Conservation (phyloP, 2,797 vertebrate genomes). For the Pangasius djambal region DNA sequence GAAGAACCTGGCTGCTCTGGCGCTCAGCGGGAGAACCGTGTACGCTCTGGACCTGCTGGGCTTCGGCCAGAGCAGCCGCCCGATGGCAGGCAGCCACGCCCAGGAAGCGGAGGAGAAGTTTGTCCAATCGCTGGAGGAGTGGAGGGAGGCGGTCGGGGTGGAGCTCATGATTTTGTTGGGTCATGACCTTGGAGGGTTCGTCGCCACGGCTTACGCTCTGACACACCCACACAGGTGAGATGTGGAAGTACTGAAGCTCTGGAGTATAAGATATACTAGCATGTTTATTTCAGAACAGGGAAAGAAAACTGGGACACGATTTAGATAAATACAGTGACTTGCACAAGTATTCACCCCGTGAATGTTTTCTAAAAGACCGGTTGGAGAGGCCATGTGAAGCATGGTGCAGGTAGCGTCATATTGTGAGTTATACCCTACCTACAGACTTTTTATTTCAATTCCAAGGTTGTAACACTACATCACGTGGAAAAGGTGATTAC, state of each 20-base stretch:
- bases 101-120: conserved; percentile 86
- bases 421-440: neutral
- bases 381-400: neutral
- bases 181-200: conserved; percentile 91
- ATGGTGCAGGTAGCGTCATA: neutral
- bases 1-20: conserved; percentile 88
- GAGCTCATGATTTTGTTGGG: conserved; percentile 89
- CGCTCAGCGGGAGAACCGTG: conserved; percentile 75
- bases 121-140: conserved; percentile 88
- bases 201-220: conserved; percentile 87
- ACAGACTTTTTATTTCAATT: neutral
- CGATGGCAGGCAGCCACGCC: conserved; percentile 78
- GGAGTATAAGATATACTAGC: neutral
- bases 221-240: conserved; percentile 86
- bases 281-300: neutral
- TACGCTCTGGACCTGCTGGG: conserved; percentile 91
- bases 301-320: neutral
- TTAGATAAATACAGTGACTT: neutral
- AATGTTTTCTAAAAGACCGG: neutral
- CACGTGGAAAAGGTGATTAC: neutral
- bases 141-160: conserved; percentile 84
- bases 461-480: neutral
- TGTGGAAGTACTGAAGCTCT: too few relatives aligned
- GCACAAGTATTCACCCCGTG: neutral
- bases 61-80: conserved; percentile 90